Base-by-base conservation (phyloP, 2,113 vertebrate genomes). In the Tachuris rubrigastra region DNA sequence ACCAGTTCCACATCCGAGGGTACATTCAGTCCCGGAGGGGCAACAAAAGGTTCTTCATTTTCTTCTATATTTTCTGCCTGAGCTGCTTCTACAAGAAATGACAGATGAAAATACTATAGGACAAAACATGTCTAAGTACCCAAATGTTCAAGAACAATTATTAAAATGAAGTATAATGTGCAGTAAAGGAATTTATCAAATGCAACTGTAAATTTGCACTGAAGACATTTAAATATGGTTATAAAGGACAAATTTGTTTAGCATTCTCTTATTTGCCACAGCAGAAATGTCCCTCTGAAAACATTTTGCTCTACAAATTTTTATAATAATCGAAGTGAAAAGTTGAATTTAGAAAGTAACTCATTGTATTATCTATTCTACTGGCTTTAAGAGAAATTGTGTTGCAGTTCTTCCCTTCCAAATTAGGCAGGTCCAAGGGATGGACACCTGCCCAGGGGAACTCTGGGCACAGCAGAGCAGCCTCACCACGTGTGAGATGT, bases 1-100 rank as follows among this genome's bases (percentile, higher is more conserved):
- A 99, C 99, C 99, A 99, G 97, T 75, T 99, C 99, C 74, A 99
- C 99, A 59, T 99, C 99, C 37, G 99, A 97, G 23, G 99, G 99
- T 52, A 99, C 99, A 6, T 95, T 96, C 90, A 99, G 94, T 46
- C 99, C 99, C 6, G 98, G 89, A 12, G 99, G 99, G 19, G 99
- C 99, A 69, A 99, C 93, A 75, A 99, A 99, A 7, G 99, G 99
- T 71, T 99, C 99, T 95, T 99, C 99, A 8, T 98, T 99, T 93
- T 99, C 99, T 91, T 99, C 98, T 11, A 93, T 72, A 33, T 87
- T 97, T 97, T 99, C 99, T 80, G 97, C 75, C 82, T 99, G 99
- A 89, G 84, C 96, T 93, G 93, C 92, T 90, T 98, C 98, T 96
- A 80, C 19, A 98, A 92, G 28, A 89, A 93, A 60, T 23, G 18